phyloP scores from a whole-genome alignment of 2,888 invertebrate genomes.

The Drepana falcataria region DNA sequence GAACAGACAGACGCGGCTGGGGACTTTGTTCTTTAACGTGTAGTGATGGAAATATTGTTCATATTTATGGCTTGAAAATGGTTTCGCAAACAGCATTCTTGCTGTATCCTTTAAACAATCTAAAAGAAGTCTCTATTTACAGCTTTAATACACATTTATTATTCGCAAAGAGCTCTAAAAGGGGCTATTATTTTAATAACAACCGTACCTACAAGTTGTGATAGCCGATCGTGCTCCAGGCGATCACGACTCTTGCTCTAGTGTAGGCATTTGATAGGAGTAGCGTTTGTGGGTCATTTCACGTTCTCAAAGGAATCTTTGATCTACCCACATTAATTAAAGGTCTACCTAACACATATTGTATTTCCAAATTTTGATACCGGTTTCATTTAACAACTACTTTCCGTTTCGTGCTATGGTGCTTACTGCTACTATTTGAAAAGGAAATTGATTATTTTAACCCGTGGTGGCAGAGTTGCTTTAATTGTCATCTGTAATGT shows the following conservation, averaged over 20 bases:
- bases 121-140: slow-evolving; percentile 1
- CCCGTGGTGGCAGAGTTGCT: too few relatives aligned
- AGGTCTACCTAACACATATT: not conserved
- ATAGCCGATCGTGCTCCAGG: slow-evolving; percentile 40
- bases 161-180: slow-evolving; percentile 26
- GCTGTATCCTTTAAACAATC: not conserved
- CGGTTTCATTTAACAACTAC: not conserved
- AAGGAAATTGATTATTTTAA: not conserved
- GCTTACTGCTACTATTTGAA: not conserved
- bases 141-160: slow-evolving; percentile 6
- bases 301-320: slow-evolving; percentile 32
- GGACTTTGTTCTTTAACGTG: too few relatives aligned
- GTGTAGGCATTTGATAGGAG: slow-evolving; percentile 59
- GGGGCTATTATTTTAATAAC: slow-evolving; percentile 47
- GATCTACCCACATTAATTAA: slow-evolving; percentile 19
- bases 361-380: not conserved
- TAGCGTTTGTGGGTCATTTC: slow-evolving; percentile 59
- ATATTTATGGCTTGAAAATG: not conserved
- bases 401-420: not conserved
- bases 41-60: too few relatives aligned
- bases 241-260: slow-evolving; percentile 39
- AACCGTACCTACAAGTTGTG: slow-evolving; percentile 32
- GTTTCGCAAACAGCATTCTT: not conserved
- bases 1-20: too few relatives aligned
- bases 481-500: too few relatives aligned